These are phyloP conservation scores for Aphelinus atriplicis DNA, from an alignment of 1,140 invertebrate species.

Conservation along the genomic window DNA sequence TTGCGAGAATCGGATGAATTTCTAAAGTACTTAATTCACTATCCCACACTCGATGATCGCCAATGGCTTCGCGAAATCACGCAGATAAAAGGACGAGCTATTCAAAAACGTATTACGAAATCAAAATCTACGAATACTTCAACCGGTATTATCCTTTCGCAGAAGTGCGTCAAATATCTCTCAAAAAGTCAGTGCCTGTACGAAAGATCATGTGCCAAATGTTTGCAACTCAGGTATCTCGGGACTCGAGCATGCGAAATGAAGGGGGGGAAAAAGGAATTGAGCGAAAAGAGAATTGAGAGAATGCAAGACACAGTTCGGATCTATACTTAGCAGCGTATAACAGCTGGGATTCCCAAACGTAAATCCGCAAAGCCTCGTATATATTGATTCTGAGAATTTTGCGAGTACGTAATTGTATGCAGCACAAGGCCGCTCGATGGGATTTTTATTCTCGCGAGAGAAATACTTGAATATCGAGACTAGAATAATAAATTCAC, in stretches of 20 bases:
- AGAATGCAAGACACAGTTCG: constrained; percentile 5
- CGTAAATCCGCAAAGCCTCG: constrained; percentile 10
- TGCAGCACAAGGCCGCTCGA: constrained; percentile 9
- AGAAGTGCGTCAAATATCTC: constrained; percentile 19
- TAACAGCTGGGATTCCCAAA: constrained; percentile 18
- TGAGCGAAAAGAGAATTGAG: not conserved
- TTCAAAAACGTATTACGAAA: constrained; percentile 20
- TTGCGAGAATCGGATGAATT: too few species aligned
- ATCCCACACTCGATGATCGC: not conserved
- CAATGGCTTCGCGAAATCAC: not conserved
- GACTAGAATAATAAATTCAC: too few species aligned
- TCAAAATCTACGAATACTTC: constrained; percentile 26
- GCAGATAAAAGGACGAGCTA: not conserved
- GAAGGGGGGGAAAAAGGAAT: not conserved
- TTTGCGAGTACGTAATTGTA: not conserved
- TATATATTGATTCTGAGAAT: constrained; percentile 21
- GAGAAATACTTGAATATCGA: not conserved
- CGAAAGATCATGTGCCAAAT: not conserved
- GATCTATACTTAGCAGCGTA: constrained; percentile 6
- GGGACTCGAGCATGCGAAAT: not conserved
- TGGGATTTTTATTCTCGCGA: not conserved
- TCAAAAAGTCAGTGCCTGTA: not conserved
- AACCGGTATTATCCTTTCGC: constrained; percentile 18
- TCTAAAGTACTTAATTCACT: not conserved
- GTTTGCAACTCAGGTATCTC: constrained; percentile 18